Conservation (phyloP, 2,888 invertebrate genomes). For the Leptopilina drosophilae region DNA sequence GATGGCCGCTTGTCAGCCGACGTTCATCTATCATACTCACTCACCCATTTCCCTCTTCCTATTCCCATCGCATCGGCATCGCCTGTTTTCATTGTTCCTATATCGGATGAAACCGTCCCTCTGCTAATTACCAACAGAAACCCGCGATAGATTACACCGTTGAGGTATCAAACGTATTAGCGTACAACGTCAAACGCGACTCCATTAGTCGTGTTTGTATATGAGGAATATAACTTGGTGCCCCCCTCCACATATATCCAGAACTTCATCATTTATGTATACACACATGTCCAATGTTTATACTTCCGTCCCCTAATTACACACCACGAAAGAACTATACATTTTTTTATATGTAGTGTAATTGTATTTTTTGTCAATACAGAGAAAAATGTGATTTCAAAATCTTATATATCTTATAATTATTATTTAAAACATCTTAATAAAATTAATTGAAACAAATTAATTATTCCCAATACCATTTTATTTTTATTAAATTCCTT, state of each 20-base stretch:
- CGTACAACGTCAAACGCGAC: slow-evolving; percentile 55
- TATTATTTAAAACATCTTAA: no score
- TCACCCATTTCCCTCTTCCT: slow-evolving; percentile 70
- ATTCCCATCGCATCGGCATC: slow-evolving; percentile 67
- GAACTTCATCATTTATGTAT: neutral
- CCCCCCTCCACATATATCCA: neutral
- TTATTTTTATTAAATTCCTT: no score
- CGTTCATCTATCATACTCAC: slow-evolving; percentile 77
- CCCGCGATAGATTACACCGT: slow-evolving; percentile 68
- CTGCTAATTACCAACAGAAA: slow-evolving; percentile 72
- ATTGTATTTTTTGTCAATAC: no score
- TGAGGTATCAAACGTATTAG: slow-evolving; percentile 68
- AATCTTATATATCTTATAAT: no score
- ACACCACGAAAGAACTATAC: no score
- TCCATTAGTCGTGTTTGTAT: slow-evolving; percentile 42
- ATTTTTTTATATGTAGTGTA: no score
- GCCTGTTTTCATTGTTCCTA: slow-evolving; percentile 61
- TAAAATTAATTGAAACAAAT: no score
- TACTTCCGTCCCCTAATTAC: neutral
- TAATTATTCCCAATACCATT: no score
- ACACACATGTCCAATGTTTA: neutral
- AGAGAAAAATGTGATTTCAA: no score
- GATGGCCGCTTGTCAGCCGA: slow-evolving; percentile 74
- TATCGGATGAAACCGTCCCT: slow-evolving; percentile 63
- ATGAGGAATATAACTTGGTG: neutral